Evolutionary conservation across 2,113 vertebrate genomes (phyloP).

Genomic region (Sprattus sprattus): DNA sequence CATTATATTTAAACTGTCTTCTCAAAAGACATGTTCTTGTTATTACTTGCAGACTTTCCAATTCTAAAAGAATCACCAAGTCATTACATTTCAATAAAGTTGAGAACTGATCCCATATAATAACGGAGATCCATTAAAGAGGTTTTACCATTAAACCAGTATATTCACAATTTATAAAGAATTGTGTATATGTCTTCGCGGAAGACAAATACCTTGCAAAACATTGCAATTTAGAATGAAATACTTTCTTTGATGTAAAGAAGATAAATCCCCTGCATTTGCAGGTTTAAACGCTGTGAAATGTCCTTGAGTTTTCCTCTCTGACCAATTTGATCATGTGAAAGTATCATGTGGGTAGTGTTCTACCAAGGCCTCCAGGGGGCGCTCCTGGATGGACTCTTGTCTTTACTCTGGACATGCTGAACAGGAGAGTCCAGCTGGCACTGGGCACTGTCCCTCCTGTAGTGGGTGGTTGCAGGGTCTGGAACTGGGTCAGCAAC

Average conservation of each 20-base stretch:
- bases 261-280: neutral
- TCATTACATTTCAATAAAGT: neutral
- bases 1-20: neutral
- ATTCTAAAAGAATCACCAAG: neutral
- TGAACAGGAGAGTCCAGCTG: slow-evolving; percentile 19
- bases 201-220: neutral
- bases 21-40: neutral
- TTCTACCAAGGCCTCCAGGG: slow-evolving; percentile 53
- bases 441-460: neutral
- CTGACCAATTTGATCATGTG: no score
- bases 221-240: neutral
- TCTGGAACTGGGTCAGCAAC: slow-evolving; percentile 36
- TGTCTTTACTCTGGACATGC: slow-evolving; percentile 16
- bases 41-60: neutral
- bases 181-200: neutral
- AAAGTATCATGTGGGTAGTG: neutral
- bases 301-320: no score
- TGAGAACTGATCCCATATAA: neutral
- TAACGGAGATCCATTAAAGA: neutral
- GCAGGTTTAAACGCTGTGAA: no score
- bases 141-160: neutral
- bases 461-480: slow-evolving; percentile 1
- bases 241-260: neutral
- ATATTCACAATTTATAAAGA: neutral
- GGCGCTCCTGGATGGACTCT: slow-evolving; percentile 21